Evolutionary conservation across 1,140 invertebrate genomes (phyloP).

Genomic region (Piezodorus guildinii): DNA sequence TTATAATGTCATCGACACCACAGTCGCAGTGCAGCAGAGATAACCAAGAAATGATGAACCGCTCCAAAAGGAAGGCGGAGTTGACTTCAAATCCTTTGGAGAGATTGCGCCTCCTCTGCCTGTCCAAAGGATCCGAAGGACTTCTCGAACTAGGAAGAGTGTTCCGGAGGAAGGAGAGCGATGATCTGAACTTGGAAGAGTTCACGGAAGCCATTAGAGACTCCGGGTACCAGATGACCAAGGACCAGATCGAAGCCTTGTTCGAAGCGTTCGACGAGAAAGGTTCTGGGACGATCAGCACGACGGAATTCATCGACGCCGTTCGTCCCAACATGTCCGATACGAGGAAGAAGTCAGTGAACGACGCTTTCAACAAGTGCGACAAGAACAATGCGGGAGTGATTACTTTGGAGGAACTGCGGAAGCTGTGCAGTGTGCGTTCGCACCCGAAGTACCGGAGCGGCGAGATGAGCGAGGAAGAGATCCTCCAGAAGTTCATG

Average conservation of each 20-base stretch:
- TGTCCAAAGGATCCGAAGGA: conserved; percentile 75
- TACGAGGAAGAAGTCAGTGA: conserved; percentile 56
- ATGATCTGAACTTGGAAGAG: conserved; percentile 74
- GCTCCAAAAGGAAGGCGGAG: background rate
- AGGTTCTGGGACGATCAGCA: conserved; percentile 68
- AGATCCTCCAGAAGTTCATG: conserved; percentile 73
- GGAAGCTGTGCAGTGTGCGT: conserved; percentile 67
- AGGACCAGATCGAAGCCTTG: conserved; percentile 52
- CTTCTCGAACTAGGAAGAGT: conserved; percentile 77
- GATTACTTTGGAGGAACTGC: conserved; percentile 74
- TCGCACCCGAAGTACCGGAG: conserved; percentile 71
- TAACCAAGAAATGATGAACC: background rate
- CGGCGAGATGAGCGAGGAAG: conserved; percentile 80
- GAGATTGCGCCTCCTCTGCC: conserved; percentile 37
- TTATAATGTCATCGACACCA: background rate
- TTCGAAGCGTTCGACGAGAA: conserved; percentile 75
- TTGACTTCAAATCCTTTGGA: background rate
- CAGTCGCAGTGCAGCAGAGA: background rate
- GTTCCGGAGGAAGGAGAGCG: conserved; percentile 87
- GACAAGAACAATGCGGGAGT: conserved; percentile 77
- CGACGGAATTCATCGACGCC: conserved; percentile 77
- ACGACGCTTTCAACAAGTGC: conserved; percentile 77
- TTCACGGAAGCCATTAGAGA: conserved; percentile 72
- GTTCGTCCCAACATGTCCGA: conserved; percentile 82
- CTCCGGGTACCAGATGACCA: conserved; percentile 56